phyloP scores from a whole-genome alignment of 2,113 vertebrate species.

The Gopherus flavomarginatus region DNA sequence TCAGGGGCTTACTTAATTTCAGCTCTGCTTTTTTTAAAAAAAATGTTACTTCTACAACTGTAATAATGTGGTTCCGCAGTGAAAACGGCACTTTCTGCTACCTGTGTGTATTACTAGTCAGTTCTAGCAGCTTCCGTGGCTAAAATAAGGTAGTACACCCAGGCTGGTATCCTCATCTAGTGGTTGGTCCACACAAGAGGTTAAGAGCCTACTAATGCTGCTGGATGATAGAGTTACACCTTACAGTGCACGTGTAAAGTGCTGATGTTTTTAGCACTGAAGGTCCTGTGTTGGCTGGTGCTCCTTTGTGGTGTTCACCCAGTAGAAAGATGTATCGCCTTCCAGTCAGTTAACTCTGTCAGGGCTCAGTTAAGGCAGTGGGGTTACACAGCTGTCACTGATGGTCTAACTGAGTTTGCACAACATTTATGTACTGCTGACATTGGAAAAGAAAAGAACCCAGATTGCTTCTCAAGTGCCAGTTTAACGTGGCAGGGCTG shows the following conservation, averaged over 20 bases:
- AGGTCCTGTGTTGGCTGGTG: background rate
- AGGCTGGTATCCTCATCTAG: background rate
- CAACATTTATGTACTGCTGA: background rate
- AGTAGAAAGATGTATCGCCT: background rate
- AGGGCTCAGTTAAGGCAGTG: background rate
- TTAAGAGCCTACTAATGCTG: background rate
- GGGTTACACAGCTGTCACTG: background rate
- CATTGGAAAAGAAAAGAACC: background rate
- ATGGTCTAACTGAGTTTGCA: background rate
- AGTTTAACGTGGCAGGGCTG: constrained; percentile 2
- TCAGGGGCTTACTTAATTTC: background rate
- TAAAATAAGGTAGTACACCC: background rate
- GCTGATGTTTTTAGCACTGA: background rate
- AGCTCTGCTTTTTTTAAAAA: background rate
- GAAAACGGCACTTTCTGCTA: background rate
- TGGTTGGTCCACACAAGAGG: background rate
- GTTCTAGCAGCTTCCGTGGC: background rate
- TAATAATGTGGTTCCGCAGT: background rate
- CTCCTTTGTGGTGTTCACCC: background rate
- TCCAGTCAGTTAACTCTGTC: background rate
- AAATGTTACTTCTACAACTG: background rate
- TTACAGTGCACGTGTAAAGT: background rate
- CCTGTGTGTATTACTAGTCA: background rate
- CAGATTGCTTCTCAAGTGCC: background rate
- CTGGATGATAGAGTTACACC: background rate